phyloP scores from a whole-genome alignment of 2,888 invertebrate species.

The Xestia c-nigrum region DNA sequence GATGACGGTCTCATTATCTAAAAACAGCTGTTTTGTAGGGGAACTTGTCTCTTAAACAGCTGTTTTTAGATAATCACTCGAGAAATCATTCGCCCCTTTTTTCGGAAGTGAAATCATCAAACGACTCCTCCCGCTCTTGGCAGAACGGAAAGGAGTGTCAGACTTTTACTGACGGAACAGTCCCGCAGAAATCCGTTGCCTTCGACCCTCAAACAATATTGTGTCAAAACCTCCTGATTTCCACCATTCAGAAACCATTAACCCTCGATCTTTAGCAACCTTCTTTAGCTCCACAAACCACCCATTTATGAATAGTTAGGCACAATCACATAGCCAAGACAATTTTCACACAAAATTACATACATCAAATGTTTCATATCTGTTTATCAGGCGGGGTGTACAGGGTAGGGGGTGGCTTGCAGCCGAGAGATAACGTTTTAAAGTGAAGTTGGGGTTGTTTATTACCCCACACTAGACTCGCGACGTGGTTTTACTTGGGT shows the following conservation, averaged over 20 bases:
- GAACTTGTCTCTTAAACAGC: too few species aligned
- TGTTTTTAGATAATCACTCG: too few species aligned
- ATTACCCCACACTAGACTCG: conserved; percentile 60
- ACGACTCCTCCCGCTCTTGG: too few species aligned
- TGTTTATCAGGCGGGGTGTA: conserved; percentile 65
- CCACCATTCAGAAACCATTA: background rate
- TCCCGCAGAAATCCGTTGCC: background rate
- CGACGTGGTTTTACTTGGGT: conserved; percentile 29
- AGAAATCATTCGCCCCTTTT: too few species aligned
- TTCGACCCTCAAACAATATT: background rate
- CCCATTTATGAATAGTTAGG: conserved; percentile 60
- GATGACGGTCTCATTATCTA: too few species aligned
- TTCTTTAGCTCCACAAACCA: conserved; percentile 7
- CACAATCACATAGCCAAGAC: conserved; percentile 38
- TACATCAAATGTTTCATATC: conserved; percentile 77
- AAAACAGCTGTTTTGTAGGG: too few species aligned
- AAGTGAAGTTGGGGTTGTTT: conserved; percentile 74
- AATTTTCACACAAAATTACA: conserved; percentile 67
- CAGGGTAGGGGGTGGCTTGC: conserved; percentile 68
- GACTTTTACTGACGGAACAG: background rate
- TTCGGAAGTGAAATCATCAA: too few species aligned
- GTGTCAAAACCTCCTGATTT: background rate
- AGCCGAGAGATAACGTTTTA: conserved; percentile 73
- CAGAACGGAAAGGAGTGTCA: too few species aligned
- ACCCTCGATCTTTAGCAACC: background rate